A percentile compares a stretch with the other conserved stretches of the same genome.
Evolutionary conservation across 2,797 vertebrate species (phyloP).

Genomic region (Fistularia commersonii): DNA sequence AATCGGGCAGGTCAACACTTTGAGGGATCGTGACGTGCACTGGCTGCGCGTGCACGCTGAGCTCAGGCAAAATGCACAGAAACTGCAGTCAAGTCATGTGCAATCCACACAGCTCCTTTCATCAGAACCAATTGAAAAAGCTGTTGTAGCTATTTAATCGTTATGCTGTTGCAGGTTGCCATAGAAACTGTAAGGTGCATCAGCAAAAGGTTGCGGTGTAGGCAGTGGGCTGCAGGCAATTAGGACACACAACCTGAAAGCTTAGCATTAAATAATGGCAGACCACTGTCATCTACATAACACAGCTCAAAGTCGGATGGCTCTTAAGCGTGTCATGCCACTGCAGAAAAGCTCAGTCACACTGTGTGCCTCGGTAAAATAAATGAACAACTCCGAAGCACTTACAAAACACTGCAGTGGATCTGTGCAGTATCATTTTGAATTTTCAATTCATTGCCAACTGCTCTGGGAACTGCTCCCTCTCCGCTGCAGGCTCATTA

Average conservation of each 20-base stretch:
- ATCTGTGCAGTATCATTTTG: no score
- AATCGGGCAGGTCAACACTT: background rate
- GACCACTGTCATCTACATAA: slow-evolving; percentile 19
- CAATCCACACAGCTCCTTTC: slow-evolving; percentile 35
- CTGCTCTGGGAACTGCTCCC: no score
- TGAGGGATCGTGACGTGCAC: background rate
- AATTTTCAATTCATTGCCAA: no score
- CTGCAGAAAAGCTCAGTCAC: slow-evolving; percentile 5
- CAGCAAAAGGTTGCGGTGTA: slow-evolving; percentile 52
- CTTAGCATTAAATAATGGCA: slow-evolving; percentile 38
- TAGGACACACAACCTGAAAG: slow-evolving; percentile 59
- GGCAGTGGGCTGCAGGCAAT: slow-evolving; percentile 57
- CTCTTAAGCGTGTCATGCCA: slow-evolving; percentile 9
- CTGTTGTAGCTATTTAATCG: slow-evolving; percentile 53
- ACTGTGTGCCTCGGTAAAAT: background rate
- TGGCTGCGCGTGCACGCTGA: slow-evolving; percentile 7
- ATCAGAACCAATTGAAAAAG: slow-evolving; percentile 46
- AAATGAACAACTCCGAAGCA: background rate
- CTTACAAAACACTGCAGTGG: no score
- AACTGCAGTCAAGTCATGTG: slow-evolving; percentile 45
- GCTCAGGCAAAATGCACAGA: slow-evolving; percentile 27
- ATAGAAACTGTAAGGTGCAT: slow-evolving; percentile 66
- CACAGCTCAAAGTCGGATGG: background rate
- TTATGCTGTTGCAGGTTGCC: slow-evolving; percentile 55
- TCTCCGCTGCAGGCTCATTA: slow-evolving; percentile 3